Conservation (phyloP, 2,113 vertebrate genomes). For the Apus apus region DNA sequence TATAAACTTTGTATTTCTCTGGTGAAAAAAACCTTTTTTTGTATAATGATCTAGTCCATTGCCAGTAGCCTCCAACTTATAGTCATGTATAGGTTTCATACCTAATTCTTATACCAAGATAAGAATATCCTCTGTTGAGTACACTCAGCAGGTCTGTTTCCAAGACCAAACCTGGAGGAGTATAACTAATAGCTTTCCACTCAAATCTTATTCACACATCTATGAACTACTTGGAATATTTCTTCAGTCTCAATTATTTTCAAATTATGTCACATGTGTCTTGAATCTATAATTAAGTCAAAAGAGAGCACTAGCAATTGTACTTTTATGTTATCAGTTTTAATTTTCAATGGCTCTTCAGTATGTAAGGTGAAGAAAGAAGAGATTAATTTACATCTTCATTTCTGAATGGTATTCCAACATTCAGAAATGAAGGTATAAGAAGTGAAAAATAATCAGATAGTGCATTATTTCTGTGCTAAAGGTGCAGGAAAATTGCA, state of each 20-base stretch:
- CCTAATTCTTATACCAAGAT: not conserved
- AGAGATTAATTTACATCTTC: not conserved
- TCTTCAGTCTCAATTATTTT: constrained; percentile 1
- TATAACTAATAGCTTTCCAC: not conserved
- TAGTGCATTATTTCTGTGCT: not conserved
- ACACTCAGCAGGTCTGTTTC: not conserved
- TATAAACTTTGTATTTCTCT: not conserved
- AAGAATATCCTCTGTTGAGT: not conserved
- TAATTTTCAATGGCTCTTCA: not conserved
- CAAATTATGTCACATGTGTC: fast-evolving
- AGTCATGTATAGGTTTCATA: not conserved
- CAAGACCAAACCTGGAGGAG: not conserved
- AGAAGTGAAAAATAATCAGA: too few relatives aligned
- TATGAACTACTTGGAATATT: not conserved
- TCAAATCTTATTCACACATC: not conserved
- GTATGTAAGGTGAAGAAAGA: not conserved
- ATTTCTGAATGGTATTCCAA: not conserved
- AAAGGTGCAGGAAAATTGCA: not conserved
- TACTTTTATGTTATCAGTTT: not conserved
- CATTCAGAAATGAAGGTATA: too few relatives aligned
- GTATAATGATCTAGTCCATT: not conserved
- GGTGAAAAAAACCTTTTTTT: not conserved
- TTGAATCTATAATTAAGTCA: not conserved
- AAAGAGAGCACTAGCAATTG: not conserved
- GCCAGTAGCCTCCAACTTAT: not conserved